phyloP scores from a whole-genome alignment of 2,113 vertebrate genomes.

The Danionella cerebrum region DNA sequence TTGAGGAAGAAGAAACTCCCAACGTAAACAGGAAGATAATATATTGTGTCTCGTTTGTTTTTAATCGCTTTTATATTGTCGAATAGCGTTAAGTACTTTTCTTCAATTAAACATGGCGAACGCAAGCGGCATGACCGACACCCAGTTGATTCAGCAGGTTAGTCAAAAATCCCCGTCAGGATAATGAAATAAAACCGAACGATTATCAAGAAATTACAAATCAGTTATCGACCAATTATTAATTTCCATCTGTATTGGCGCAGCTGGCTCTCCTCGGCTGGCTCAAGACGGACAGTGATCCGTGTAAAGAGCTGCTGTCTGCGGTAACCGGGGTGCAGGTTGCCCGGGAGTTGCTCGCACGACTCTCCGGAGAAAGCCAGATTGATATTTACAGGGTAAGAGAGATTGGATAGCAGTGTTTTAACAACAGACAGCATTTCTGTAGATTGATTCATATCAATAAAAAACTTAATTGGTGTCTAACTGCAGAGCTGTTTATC shows the following conservation, averaged over 20 bases:
- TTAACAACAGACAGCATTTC: neutral
- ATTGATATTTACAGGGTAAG: constrained; percentile 61
- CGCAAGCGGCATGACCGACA: constrained; percentile 2
- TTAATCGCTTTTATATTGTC: too few relatives aligned
- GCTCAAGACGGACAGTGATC: constrained; percentile 50
- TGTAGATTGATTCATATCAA: neutral
- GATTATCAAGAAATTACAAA: too few relatives aligned
- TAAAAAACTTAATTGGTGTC: too few relatives aligned
- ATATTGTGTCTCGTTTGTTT: too few relatives aligned
- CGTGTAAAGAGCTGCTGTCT: constrained; percentile 44
- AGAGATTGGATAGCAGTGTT: neutral
- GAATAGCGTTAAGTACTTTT: too few relatives aligned
- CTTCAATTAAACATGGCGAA: constrained; percentile 52
- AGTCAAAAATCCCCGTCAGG: neutral
- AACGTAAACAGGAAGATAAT: constrained; percentile 34
- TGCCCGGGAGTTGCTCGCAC: constrained; percentile 52
- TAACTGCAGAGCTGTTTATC: too few relatives aligned
- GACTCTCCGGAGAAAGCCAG: constrained; percentile 52
- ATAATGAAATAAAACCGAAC: too few relatives aligned
- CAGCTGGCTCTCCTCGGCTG: constrained; percentile 60
- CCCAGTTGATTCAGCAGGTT: constrained; percentile 46
- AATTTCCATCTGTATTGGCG: neutral
- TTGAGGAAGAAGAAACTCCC: neutral
- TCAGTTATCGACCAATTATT: too few relatives aligned
- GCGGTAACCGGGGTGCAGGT: constrained; percentile 54